These are phyloP conservation scores for Drosophila paramelanica DNA, from an alignment of 2,888 invertebrate genomes.

Conservation along the genomic window DNA sequence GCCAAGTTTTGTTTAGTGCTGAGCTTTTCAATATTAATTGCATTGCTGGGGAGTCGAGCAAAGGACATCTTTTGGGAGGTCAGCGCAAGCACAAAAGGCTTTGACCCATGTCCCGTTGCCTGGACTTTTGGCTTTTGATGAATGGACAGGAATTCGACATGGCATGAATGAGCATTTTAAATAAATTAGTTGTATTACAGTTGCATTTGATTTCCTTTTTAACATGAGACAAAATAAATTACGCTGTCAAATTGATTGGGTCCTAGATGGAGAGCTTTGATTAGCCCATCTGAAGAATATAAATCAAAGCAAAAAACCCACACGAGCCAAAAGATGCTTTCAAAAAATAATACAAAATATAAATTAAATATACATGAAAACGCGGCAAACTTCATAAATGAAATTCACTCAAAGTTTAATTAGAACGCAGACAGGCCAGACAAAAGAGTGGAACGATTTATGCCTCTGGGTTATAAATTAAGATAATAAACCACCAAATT, in stretches of 20 bases:
- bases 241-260: conserved; percentile 66
- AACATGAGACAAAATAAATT: conserved; percentile 46
- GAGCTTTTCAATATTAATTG: conserved; percentile 77
- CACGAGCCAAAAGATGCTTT: conserved; percentile 6
- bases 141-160: conserved; percentile 75
- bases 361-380: conserved; percentile 45
- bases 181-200: conserved; percentile 77
- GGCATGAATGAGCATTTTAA: conserved; percentile 80
- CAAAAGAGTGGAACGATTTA: conserved; percentile 47
- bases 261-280: conserved; percentile 56
- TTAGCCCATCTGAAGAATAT: conserved; percentile 50
- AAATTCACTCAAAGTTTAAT: conserved; percentile 59
- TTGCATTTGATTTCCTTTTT: conserved; percentile 36
- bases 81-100: conserved; percentile 64
- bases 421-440: conserved; percentile 25
- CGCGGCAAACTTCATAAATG: conserved; percentile 27
- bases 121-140: conserved; percentile 73
- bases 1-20: conserved; percentile 39
- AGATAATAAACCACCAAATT: conserved; percentile 78
- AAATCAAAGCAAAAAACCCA: conserved; percentile 54
- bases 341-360: background rate
- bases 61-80: conserved; percentile 43
- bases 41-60: conserved; percentile 46
- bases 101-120: conserved; percentile 69
- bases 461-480: conserved; percentile 71